Conservation (phyloP, 1,140 invertebrate genomes). For the Monomorium pharaonis region DNA sequence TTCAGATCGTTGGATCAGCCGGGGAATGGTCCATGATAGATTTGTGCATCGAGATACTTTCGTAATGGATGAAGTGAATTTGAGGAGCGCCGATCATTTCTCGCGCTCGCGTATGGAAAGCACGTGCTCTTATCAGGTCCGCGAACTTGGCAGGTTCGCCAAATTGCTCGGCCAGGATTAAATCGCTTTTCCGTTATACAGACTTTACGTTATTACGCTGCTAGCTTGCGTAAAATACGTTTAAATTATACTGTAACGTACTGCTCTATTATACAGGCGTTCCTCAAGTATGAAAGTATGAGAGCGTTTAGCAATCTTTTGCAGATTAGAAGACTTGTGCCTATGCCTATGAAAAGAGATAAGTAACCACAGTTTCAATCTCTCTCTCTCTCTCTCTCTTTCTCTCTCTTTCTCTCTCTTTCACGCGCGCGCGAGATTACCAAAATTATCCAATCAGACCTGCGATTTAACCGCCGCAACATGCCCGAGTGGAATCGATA, state of each 20-base stretch:
- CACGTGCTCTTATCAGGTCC: conserved; percentile 68
- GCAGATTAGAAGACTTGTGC: conserved; percentile 43
- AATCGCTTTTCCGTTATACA: conserved; percentile 67
- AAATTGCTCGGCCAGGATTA: conserved; percentile 68
- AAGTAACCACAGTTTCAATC: background rate
- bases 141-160: conserved; percentile 68
- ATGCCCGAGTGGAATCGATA: conserved; percentile 39
- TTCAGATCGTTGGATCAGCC: conserved; percentile 47
- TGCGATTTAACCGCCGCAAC: conserved; percentile 57
- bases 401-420: background rate
- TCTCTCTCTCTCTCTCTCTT: background rate
- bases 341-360: background rate
- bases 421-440: conserved; percentile 16
- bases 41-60: conserved; percentile 59
- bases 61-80: conserved; percentile 61
- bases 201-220: conserved; percentile 37
- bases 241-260: conserved; percentile 53
- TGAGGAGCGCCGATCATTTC: conserved; percentile 66
- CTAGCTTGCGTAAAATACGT: conserved; percentile 56
- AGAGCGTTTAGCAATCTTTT: conserved; percentile 50
- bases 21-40: conserved; percentile 51
- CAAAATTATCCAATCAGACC: conserved; percentile 58
- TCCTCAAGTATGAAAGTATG: conserved; percentile 38
- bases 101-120: conserved; percentile 61
- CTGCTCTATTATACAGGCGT: conserved; percentile 46